These are phyloP conservation scores for Danaus plexippus DNA, from an alignment of 1,140 invertebrate species.

Conservation along the genomic window DNA sequence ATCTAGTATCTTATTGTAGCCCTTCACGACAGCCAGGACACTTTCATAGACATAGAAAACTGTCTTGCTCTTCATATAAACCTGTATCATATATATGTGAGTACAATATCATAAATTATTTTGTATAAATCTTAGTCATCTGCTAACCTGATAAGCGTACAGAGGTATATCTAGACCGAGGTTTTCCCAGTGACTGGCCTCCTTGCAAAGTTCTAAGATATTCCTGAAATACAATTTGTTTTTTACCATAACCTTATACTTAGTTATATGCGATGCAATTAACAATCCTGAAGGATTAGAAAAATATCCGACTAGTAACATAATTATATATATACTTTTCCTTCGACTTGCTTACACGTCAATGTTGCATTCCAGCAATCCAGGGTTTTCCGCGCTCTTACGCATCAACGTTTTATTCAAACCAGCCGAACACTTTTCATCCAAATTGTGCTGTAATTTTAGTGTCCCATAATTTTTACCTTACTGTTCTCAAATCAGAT, in stretches of 20 bases:
- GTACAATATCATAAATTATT: not conserved
- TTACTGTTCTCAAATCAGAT: not conserved
- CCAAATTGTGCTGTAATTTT: constrained; percentile 47
- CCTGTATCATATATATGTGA: constrained; percentile 40
- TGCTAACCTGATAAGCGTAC: constrained; percentile 64
- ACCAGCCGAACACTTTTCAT: constrained; percentile 69
- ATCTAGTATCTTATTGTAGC: constrained; percentile 86
- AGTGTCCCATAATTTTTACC: not conserved
- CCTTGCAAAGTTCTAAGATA: constrained; percentile 74
- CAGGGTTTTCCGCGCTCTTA: constrained; percentile 74
- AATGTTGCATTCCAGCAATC: constrained; percentile 85
- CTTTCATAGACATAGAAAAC: constrained; percentile 80
- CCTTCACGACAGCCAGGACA: constrained; percentile 80
- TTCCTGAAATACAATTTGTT: constrained; percentile 32
- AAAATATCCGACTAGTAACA: too few species aligned
- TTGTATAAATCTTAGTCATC: too few species aligned
- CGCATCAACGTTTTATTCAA: constrained; percentile 82
- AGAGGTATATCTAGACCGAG: constrained; percentile 78
- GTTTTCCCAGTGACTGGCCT: constrained; percentile 79
- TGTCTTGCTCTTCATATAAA: constrained; percentile 76
- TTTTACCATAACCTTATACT: not conserved
- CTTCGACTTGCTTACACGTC: constrained; percentile 72
- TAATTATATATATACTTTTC: too few species aligned
- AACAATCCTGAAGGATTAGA: too few species aligned
- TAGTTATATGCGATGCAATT: too few species aligned